Evolutionary conservation across 2,113 vertebrate genomes (phyloP), one percentile per base, ranked within the genome.

Genomic region (Pygathrix nemaeus): DNA sequence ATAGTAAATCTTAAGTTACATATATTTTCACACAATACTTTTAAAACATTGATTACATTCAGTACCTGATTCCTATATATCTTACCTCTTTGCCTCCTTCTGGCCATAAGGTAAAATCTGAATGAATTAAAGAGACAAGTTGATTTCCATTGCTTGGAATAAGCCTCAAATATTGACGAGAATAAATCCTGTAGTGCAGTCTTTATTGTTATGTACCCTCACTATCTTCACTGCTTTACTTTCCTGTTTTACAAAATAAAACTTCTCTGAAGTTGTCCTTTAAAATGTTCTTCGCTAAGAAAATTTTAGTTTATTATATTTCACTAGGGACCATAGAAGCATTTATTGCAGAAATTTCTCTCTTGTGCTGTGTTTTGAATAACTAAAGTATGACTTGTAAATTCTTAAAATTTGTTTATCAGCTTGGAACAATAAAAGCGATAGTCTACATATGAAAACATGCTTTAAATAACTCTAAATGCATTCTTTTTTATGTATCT

Each of bases 321-420:
- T 82, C 59, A 72, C 13, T n/a, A 78, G 52, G n/a, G 11, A 57
- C 17, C 13, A 25, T 17, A 64, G 13, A 68, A 88, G 3, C 1
- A 57, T 18, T 64, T 45, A 40, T 59, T 79, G 48, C 23, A 17
- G 13, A n/a, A 48, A 83, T 84, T 92, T 88, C 45, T 91, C 1
- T 75, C 30, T 80, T 66, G 21, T 61, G 8, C 48, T 61, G 11
- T 75, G 40, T 88, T 94, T 92, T 80, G 52, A 96, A 92, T 32
- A 72, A 11, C 27, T 27, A 72, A 76, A 82, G 4, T 50, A 23
- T 73, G 30, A 78, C 32, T 93, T 57, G 25, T 2, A 93, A n/a
- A 68, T 23, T 68, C 57, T 78, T 88, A 75, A 84, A 81, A 30
- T 52, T 66, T 83, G 68, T 72, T 96, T 57, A 48, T 70, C 81